Base-by-base conservation (phyloP, 2,888 invertebrate genomes). In the Tetragonula carbonaria region DNA sequence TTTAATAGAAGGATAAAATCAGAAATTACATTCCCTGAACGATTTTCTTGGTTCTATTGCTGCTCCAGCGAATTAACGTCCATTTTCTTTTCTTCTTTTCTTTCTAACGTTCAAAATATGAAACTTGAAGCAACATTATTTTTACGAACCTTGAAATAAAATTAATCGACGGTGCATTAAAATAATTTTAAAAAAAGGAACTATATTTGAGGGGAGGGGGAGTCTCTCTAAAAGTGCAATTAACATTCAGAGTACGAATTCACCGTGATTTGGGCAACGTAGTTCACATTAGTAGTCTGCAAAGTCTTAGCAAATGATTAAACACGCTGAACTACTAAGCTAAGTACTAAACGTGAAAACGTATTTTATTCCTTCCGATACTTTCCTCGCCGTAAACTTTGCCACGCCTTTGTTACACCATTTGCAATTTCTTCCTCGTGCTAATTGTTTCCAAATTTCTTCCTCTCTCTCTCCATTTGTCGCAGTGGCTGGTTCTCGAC, bases 341-440 rank as follows among this genome's bases (percentile, higher is more conserved):
- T n/a, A 21, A 6, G 55, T 1, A 1, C 8, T 18, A 28, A 16
- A 62, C 6, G 0, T 45, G 45, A 45, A 28, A 28, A 38, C 14
- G 38, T 63, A 18, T 18, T 28, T 38, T 5, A 16, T 38, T 14
- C 13, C 21, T 65, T 18, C 14, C 21, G 62, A 62, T 62, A 63
- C 21, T 51, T 59, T 59, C 66, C n/a, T 55, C 18, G 11, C 13
- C 50, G 13, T 55, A 18, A 82, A 73, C 72, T 73, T 76, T 38
- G 76, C 62, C 76, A 33, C 28, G 59, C 53, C 23, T 28, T 28
- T 33, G 57, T 71, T 68, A 18, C 62, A 8, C 72, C 62, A 73
- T 62, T 74, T 67, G 83, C 67, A 76, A 73, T 76, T 74, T 71
- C 67, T 83, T 70, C 23, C 33, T 33, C 65, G 28, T 62, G 67